These are phyloP conservation scores for Exephanes ischioxanthus DNA, from an alignment of 2,888 invertebrate species.

Conservation along the genomic window DNA sequence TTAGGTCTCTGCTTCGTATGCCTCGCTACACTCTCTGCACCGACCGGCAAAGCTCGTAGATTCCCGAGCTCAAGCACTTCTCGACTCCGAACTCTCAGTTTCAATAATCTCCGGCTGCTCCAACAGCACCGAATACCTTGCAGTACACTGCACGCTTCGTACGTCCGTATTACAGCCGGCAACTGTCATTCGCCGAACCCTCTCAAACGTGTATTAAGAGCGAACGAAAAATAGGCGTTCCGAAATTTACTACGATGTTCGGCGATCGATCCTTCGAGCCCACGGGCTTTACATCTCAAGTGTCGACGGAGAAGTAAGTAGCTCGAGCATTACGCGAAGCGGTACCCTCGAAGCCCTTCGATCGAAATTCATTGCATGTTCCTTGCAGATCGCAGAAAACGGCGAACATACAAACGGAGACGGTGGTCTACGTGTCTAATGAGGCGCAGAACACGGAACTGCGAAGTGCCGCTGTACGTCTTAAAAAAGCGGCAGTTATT, in stretches of 20 bases:
- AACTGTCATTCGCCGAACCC: constrained; percentile 5
- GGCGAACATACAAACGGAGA: constrained; percentile 78
- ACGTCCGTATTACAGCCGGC: constrained; percentile 8
- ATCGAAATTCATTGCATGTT: constrained; percentile 4
- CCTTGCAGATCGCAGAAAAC: constrained; percentile 75
- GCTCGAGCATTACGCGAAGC: not conserved
- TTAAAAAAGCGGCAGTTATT: not conserved
- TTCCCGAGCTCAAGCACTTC: constrained; percentile 11
- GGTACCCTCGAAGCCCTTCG: not conserved
- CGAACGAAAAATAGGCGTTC: not conserved
- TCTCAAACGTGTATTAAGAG: not conserved
- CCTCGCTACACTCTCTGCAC: not conserved
- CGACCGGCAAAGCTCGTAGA: not conserved
- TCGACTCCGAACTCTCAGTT: not conserved
- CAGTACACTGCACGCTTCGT: not conserved
- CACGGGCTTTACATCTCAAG: constrained; percentile 78
- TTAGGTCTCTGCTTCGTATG: not conserved
- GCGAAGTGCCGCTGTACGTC: constrained; percentile 55
- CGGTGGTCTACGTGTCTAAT: constrained; percentile 73
- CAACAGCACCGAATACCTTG: not conserved
- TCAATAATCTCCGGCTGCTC: not conserved
- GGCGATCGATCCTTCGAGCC: constrained; percentile 76
- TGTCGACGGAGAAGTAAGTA: constrained; percentile 77
- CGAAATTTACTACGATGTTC: constrained; percentile 76
- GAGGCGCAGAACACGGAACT: constrained; percentile 74